A percentile compares a stretch with the other conserved stretches of the same genome.
Conservation (phyloP, 1,140 invertebrate species). For the Zelostemma sp. region DNA sequence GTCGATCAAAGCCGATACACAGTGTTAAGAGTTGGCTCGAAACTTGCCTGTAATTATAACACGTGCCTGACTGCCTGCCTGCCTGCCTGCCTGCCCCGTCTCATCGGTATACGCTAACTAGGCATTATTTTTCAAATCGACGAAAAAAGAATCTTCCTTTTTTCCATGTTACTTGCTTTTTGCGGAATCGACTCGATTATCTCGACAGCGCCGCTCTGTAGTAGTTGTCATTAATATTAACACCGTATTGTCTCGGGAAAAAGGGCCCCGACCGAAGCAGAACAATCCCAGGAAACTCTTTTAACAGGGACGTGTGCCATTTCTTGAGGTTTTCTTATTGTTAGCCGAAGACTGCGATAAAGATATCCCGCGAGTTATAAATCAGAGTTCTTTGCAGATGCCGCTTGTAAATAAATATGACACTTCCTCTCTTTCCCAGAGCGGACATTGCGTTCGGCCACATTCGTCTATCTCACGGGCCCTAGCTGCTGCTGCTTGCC, state of each 20-base stretch:
- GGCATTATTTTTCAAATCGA: neutral
- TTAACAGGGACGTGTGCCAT: constrained; percentile 34
- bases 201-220: no score
- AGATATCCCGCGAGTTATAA: constrained; percentile 56
- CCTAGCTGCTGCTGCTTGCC: no score
- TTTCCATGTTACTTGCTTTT: no score
- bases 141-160: no score
- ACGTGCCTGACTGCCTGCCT: no score
- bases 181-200: no score
- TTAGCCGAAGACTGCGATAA: constrained; percentile 51
- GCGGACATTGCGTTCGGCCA: constrained; percentile 56
- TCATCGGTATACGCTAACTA: neutral
- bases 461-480: constrained; percentile 50
- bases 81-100: no score
- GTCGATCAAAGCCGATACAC: constrained; percentile 39
- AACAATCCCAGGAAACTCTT: constrained; percentile 31
- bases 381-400: constrained; percentile 49
- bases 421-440: constrained; percentile 52
- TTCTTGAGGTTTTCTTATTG: constrained; percentile 37
- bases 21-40: no score
- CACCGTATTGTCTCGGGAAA: no score
- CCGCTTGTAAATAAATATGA: constrained; percentile 61
- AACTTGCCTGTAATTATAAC: no score
- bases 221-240: no score
- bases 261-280: constrained; percentile 31